Conservation (phyloP, 2,888 invertebrate genomes). For the Nomada fucata region DNA sequence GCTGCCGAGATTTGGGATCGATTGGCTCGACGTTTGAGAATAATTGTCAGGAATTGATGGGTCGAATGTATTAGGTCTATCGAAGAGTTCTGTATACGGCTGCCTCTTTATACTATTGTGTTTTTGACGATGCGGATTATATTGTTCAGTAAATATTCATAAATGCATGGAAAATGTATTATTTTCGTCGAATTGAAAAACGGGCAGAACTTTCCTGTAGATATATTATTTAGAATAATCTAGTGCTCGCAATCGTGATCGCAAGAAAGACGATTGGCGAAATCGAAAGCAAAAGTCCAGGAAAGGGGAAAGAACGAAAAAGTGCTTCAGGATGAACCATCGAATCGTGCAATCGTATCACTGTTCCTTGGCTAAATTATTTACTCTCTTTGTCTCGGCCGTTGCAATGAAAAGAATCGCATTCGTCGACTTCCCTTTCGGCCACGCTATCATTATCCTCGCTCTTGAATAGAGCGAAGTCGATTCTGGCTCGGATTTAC, state of each 20-base stretch:
- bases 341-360: conserved; percentile 40
- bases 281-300: conserved; percentile 48
- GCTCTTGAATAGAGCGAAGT: conserved; percentile 13
- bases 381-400: conserved; percentile 37
- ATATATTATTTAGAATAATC: no score
- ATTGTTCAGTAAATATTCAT: no score
- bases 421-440: not conserved
- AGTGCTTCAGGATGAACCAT: conserved; percentile 25
- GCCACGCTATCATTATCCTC: conserved; percentile 10
- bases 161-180: no score
- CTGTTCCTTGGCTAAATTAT: conserved; percentile 56
- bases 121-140: no score
- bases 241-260: no score
- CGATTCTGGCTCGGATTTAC: conserved; percentile 14
- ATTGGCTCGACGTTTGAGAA: not conserved
- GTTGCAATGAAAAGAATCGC: conserved; percentile 45
- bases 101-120: no score
- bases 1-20: not conserved
- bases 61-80: no score
- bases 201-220: no score
- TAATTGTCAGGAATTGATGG: not conserved
- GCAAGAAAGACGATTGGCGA: conserved; percentile 16
- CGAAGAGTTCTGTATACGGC: no score
- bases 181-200: no score
- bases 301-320: conserved; percentile 10